These are phyloP conservation scores for Stylophora pistillata DNA, from an alignment of 64 coral and sea anemone species.

Conservation along the genomic window DNA sequence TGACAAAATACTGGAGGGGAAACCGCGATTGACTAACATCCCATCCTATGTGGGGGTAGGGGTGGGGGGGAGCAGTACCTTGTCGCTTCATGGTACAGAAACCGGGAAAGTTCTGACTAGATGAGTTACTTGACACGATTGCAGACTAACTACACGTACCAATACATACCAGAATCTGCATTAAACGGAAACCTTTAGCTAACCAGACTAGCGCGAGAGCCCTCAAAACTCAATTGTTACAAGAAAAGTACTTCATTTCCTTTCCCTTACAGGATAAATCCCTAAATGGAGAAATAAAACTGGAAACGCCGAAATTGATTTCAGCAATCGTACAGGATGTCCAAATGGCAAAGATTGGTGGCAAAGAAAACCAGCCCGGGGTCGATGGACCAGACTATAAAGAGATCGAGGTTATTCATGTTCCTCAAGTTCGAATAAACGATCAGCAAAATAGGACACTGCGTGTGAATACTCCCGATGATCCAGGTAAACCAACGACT, in stretches of 20 bases:
- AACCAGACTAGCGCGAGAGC: no score
- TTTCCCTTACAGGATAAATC: conserved; percentile 54
- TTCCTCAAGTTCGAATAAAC: conserved; percentile 9
- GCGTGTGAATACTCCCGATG: no score
- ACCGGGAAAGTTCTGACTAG: no score
- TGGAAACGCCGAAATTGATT: conserved; percentile 68
- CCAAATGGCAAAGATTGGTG: conserved; percentile 31
- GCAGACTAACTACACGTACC: no score
- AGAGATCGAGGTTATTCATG: neutral
- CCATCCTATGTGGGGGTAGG: neutral
- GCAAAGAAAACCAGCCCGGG: neutral
- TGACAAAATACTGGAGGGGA: no score
- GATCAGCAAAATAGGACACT: conserved; percentile 1
- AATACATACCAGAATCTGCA: no score
- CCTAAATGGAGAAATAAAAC: conserved; percentile 63
- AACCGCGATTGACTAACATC: no score
- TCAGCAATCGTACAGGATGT: conserved; percentile 86
- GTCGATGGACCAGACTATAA: conserved; percentile 1
- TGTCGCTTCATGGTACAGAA: no score
- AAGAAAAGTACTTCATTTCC: neutral
- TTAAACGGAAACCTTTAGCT: no score
- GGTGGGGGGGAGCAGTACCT: neutral
- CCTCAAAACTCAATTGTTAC: no score
- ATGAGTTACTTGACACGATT: no score
- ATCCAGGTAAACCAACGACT: no score